Conservation (phyloP, 2,797 vertebrate genomes). For the Propithecus deckenii region DNA sequence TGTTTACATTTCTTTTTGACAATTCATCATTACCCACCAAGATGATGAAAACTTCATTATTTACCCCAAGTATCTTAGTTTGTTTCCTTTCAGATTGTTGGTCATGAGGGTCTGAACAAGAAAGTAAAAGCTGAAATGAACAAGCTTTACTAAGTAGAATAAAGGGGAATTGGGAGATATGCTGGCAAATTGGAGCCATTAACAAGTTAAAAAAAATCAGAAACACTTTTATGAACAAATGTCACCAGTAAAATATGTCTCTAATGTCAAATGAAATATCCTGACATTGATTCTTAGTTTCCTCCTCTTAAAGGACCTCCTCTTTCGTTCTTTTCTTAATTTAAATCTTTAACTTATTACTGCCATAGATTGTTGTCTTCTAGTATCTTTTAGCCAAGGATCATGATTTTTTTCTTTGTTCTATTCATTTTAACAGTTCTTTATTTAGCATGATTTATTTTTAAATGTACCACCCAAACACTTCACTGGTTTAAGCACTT, state of each 20-base stretch:
- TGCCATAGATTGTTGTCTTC: background rate
- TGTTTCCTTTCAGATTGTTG: constrained; percentile 5
- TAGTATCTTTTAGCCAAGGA: background rate
- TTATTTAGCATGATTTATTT: constrained; percentile 64
- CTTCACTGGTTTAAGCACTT: constrained; percentile 34
- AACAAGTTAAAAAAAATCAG: background rate
- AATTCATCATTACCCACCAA: background rate
- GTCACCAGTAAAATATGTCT: constrained; percentile 39
- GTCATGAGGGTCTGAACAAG: background rate
- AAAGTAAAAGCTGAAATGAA: constrained; percentile 34
- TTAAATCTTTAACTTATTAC: constrained; percentile 19
- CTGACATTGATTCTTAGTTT: background rate
- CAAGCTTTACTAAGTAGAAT: background rate
- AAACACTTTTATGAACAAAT: constrained; percentile 33
- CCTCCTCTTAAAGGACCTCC: background rate
- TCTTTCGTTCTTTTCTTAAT: background rate
- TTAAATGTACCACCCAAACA: constrained; percentile 42
- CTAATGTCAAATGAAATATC: constrained; percentile 1
- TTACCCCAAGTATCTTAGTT: background rate
- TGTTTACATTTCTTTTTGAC: constrained; percentile 33
- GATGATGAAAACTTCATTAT: background rate
- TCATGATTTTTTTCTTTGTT: background rate
- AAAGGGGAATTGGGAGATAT: background rate
- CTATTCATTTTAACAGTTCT: background rate
- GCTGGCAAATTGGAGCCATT: background rate